These are phyloP conservation scores for Protonemura montana DNA, from an alignment of 2,888 invertebrate species.

Conservation along the genomic window DNA sequence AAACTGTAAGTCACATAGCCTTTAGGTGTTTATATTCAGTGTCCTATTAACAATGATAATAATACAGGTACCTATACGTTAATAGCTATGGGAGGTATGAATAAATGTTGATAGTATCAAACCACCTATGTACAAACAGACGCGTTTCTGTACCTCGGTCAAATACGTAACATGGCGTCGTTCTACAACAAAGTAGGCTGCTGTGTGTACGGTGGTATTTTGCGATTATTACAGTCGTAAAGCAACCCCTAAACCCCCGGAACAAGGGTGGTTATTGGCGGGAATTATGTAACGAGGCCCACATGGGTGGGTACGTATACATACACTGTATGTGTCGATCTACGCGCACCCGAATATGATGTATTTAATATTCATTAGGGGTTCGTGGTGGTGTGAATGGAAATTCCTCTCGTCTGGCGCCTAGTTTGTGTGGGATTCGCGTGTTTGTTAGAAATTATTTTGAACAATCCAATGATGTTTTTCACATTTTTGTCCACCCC, in stretches of 20 bases:
- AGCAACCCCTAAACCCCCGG: slow-evolving; percentile 14
- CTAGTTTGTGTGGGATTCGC: background rate
- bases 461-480: background rate
- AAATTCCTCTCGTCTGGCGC: background rate
- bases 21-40: background rate
- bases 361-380: slow-evolving; percentile 12
- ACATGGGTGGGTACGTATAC: background rate
- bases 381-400: background rate
- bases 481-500: background rate
- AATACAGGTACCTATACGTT: background rate
- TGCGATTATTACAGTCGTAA: slow-evolving; percentile 28
- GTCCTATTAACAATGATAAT: background rate
- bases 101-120: background rate
- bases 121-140: slow-evolving; percentile 23
- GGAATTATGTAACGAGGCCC: slow-evolving; percentile 4
- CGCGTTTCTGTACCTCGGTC: background rate
- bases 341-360: background rate
- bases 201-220: slow-evolving; percentile 16
- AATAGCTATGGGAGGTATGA: background rate
- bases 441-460: background rate
- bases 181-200: background rate
- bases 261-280: slow-evolving; percentile 25
- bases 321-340: background rate
- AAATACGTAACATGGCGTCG: slow-evolving; percentile 4
- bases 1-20: background rate